These are phyloP conservation scores for Cheilosia pagana DNA, from an alignment of 2,888 invertebrate genomes.

Conservation along the genomic window DNA sequence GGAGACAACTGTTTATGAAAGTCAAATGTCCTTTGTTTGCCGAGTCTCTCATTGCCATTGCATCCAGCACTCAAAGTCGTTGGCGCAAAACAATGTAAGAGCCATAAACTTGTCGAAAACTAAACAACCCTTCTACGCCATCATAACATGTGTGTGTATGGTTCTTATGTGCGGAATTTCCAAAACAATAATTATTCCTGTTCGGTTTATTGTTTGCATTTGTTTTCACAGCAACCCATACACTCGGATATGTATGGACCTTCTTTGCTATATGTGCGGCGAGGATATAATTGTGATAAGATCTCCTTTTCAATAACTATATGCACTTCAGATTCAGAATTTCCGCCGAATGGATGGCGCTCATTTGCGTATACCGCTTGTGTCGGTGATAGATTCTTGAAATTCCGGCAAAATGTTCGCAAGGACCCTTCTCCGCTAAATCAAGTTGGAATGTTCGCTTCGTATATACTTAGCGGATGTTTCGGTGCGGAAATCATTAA, in stretches of 20 bases:
- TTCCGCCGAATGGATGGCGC: slow-evolving; percentile 38
- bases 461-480: not conserved
- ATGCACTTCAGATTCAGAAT: slow-evolving; percentile 54
- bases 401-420: slow-evolving; percentile 34
- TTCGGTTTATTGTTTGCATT: slow-evolving; percentile 61
- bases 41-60: slow-evolving; percentile 10
- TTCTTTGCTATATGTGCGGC: not conserved
- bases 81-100: slow-evolving; percentile 47
- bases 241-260: slow-evolving; percentile 20
- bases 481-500: slow-evolving; percentile 39
- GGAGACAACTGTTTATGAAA: slow-evolving; percentile 51
- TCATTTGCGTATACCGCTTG: slow-evolving; percentile 4
- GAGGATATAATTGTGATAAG: slow-evolving; percentile 40
- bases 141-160: slow-evolving; percentile 37
- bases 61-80: slow-evolving; percentile 24
- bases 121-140: slow-evolving; percentile 43
- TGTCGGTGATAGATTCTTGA: slow-evolving; percentile 50
- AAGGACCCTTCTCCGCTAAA: slow-evolving; percentile 21
- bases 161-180: slow-evolving; percentile 56
- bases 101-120: slow-evolving; percentile 65
- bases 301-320: slow-evolving; percentile 64
- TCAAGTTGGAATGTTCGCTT: slow-evolving; percentile 1
- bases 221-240: slow-evolving; percentile 40
- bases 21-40: slow-evolving; percentile 45
- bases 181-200: slow-evolving; percentile 67